phyloP scores from a whole-genome alignment of 1,140 invertebrate species.

The Macrocentrus cingulum region DNA sequence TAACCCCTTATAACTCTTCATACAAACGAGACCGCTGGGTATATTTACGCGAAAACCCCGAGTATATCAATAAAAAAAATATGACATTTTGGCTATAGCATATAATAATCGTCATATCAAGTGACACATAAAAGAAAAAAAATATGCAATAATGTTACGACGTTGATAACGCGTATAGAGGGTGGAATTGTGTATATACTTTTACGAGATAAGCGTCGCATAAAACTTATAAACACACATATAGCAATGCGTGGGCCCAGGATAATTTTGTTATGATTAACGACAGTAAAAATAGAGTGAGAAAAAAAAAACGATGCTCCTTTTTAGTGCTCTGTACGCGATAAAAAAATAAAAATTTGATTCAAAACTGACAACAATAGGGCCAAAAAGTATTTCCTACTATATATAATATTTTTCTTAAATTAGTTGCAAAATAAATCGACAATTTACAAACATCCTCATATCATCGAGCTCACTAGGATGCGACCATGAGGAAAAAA shows the following conservation, averaged over 20 bases:
- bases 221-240: conserved; percentile 29
- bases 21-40: conserved; percentile 15
- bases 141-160: conserved; percentile 35
- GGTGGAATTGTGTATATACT: conserved; percentile 34
- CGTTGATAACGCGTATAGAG: conserved; percentile 39
- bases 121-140: conserved; percentile 20
- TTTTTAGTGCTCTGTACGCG: no score
- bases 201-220: conserved; percentile 40
- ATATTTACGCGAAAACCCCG: no score
- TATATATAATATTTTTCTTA: no score
- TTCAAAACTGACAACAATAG: no score
- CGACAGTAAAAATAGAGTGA: conserved; percentile 11
- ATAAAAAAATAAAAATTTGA: no score
- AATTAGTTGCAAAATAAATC: no score
- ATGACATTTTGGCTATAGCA: not conserved
- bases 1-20: not conserved
- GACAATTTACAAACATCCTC: no score
- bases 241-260: not conserved
- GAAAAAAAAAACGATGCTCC: no score
- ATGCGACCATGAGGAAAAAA: no score
- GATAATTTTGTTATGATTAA: conserved; percentile 25
- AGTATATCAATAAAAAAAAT: not conserved
- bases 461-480: no score
- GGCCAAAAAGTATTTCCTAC: no score
- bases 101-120: conserved; percentile 6